Base-by-base conservation (phyloP, 2,797 vertebrate genomes). In the Orientallactaga sibirica region DNA sequence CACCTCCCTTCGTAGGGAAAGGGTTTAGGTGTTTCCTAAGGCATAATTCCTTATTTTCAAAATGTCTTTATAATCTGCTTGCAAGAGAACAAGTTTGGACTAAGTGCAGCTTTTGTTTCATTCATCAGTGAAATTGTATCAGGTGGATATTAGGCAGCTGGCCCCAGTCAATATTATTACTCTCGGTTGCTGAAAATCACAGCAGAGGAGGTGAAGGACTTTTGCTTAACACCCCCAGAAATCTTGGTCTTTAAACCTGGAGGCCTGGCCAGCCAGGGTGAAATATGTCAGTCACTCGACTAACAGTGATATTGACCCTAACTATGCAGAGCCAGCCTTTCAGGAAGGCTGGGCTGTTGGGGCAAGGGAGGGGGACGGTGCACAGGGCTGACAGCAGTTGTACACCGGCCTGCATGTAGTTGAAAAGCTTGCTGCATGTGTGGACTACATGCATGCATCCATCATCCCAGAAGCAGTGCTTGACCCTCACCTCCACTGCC, bases 91-190 rank as follows among this genome's bases (percentile, higher is more conserved):
- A 78, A 14, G 3, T 92, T 62, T 33, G 33, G 10, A 71, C 25
- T 33, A 91, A 88, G 81, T 43, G 55, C 7, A 78, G 66, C 61
- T 64, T 95, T 43, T 86, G 24, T 84, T 16, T 94, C 81, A 58
- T 93, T 80, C 80, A 82, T 55, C 83, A 68, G 77, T 27, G 52
- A 96, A 85, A 27, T 37, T 92, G 84, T 90, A 7, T 43, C 41
- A 55, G 58, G 19, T 79, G 64, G 4, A 33, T 4, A 73, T 93
- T 24, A 89, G n/a, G 0, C 88, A 64, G 7, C 0, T 84, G 73
- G 67, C 61, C 71, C 33, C 33, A 86, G 2, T 25, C 33, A 88
- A 68, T 37, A 82, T 29, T 48, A 62, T 86, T 90, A 20, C 22
- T 55, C 33, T 52, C 27, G n/a, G 43, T 52, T 85, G 55, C 11